phyloP scores from a whole-genome alignment of 2,888 invertebrate species.

The Chrysodeixis includens region DNA sequence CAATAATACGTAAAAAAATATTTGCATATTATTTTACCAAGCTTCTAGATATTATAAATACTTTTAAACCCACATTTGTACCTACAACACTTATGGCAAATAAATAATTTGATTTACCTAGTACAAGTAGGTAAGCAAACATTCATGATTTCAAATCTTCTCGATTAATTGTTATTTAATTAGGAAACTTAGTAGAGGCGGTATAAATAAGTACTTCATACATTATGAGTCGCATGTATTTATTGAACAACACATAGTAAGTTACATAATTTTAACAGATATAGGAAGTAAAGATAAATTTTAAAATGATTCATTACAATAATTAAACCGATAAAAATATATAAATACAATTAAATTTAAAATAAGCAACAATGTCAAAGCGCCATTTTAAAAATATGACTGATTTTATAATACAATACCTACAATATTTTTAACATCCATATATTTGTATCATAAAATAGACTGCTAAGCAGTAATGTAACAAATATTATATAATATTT shows the following conservation, averaged over 20 bases:
- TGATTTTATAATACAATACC: constrained; percentile 32
- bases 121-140: too few species aligned
- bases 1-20: too few species aligned
- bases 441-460: constrained; percentile 64
- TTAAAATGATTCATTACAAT: constrained; percentile 28
- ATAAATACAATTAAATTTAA: constrained; percentile 19
- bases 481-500: constrained; percentile 48
- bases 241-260: constrained; percentile 66
- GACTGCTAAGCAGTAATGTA: constrained; percentile 67
- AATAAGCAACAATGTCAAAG: constrained; percentile 40
- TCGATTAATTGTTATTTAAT: too few species aligned
- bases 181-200: neutral
- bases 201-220: constrained; percentile 15
- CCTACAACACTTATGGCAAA: too few species aligned
- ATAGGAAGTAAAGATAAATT: constrained; percentile 30
- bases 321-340: constrained; percentile 8
- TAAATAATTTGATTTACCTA: too few species aligned
- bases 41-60: too few species aligned
- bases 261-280: constrained; percentile 45
- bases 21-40: too few species aligned
- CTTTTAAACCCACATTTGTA: too few species aligned
- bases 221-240: constrained; percentile 62
- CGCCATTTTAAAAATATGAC: constrained; percentile 35
- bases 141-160: too few species aligned
- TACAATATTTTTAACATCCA: constrained; percentile 46